A percentile compares a stretch with the other conserved stretches of the same genome.
phyloP scores from a whole-genome alignment of 23 tunicate species.

The Phallusia fumigata region DNA sequence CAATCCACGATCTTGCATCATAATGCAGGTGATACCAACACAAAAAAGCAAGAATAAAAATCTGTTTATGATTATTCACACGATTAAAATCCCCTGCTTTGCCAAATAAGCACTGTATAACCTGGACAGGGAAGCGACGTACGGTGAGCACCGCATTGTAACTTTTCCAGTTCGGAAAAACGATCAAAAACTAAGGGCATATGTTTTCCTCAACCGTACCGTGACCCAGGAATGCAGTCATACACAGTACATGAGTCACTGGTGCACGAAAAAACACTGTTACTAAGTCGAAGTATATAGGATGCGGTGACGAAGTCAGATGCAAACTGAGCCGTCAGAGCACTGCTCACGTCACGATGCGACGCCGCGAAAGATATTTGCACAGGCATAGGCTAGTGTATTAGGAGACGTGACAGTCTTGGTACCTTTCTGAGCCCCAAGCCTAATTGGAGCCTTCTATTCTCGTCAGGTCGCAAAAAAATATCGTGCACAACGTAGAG shows the following conservation, averaged over 20 bases:
- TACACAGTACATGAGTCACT: background rate
- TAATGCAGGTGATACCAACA: too few relatives aligned
- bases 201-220: background rate
- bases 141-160: too few relatives aligned
- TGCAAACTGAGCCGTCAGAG: background rate
- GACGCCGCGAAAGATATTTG: too few relatives aligned
- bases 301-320: conserved; percentile 6
- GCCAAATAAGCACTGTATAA: too few relatives aligned
- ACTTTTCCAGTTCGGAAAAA: background rate
- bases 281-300: background rate
- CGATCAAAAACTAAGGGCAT: background rate
- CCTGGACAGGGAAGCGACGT: too few relatives aligned
- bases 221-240: background rate
- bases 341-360: background rate
- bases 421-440: background rate
- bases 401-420: background rate
- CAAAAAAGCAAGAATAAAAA: too few relatives aligned
- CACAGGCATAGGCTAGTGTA: background rate
- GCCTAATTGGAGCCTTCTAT: background rate
- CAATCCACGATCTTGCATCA: too few relatives aligned
- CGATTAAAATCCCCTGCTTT: too few relatives aligned
- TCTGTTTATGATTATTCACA: too few relatives aligned
- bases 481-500: background rate
- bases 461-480: conserved; percentile 4
- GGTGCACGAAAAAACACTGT: background rate